Evolutionary conservation across 2,888 invertebrate genomes (phyloP).

Genomic region (Aradus depressus): DNA sequence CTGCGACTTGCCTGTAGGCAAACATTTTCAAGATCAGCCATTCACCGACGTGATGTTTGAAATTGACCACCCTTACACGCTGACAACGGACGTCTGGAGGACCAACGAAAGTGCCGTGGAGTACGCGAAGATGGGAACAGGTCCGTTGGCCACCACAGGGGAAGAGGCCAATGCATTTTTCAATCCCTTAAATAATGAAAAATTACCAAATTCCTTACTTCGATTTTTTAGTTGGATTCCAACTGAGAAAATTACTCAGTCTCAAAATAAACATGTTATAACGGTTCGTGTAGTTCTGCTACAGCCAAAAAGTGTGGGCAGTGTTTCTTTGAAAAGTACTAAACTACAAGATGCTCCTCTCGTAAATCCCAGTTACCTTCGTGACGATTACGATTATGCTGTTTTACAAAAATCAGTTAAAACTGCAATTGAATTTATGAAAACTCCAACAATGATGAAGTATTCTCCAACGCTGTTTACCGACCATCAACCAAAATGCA

Average conservation of each 20-base stretch:
- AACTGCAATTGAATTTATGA: neutral
- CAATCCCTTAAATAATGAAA: neutral
- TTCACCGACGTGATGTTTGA: too few species aligned
- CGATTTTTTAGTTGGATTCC: too few species aligned
- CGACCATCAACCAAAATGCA: neutral
- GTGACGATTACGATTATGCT: neutral
- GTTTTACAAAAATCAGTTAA: neutral
- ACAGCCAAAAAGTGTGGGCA: neutral
- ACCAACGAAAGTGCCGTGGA: too few species aligned
- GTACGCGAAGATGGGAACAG: too few species aligned
- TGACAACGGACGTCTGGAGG: too few species aligned
- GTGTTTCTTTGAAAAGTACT: neutral
- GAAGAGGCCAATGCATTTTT: neutral
- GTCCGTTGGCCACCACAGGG: neutral
- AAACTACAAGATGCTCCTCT: constrained; percentile 1
- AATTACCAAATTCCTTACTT: neutral
- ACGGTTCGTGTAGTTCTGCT: too few species aligned
- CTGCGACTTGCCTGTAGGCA: neutral
- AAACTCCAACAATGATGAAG: neutral
- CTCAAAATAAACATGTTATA: too few species aligned
- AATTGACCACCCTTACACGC: too few species aligned
- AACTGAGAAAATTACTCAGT: too few species aligned
- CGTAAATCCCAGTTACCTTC: neutral
- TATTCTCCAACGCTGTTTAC: neutral
- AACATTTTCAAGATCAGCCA: neutral